Evolutionary conservation across 1,140 invertebrate genomes (phyloP).

Genomic region (Brachionus manjavacas): DNA sequence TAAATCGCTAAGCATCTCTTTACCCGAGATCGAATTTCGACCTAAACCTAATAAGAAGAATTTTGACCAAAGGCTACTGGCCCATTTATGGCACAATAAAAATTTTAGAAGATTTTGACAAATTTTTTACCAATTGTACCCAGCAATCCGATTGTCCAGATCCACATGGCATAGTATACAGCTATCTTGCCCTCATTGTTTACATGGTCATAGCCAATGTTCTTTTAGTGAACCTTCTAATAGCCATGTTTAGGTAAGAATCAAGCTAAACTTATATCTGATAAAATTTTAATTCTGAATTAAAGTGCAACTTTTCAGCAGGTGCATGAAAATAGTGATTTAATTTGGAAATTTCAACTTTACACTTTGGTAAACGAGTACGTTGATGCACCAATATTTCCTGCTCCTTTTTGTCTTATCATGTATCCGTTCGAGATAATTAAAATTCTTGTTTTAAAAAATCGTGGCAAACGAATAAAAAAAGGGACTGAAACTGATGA

Average conservation of each 20-base stretch:
- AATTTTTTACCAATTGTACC: constrained; percentile 6
- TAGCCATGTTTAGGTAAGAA: constrained; percentile 55
- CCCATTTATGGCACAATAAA: constrained; percentile 56
- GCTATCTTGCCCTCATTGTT: constrained; percentile 47
- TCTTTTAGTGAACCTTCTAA: constrained; percentile 52
- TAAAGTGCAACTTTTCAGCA: constrained; percentile 36
- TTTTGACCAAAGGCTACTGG: constrained; percentile 53
- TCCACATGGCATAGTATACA: constrained; percentile 45
- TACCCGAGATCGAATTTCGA: constrained; percentile 48
- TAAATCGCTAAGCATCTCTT: constrained; percentile 46
- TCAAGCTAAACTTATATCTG: background rate
- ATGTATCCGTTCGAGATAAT: background rate
- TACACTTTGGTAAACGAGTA: constrained; percentile 21
- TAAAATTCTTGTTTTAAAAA: background rate
- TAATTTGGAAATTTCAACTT: constrained; percentile 22
- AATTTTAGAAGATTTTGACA: constrained; percentile 50
- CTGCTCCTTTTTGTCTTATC: background rate
- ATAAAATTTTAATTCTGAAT: background rate
- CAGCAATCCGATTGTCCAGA: constrained; percentile 44
- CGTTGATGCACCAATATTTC: constrained; percentile 1
- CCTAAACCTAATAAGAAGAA: constrained; percentile 48
- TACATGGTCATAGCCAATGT: constrained; percentile 53
- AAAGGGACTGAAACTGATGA: background rate
- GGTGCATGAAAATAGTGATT: constrained; percentile 20
- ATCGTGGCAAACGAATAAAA: background rate